These are phyloP conservation scores for Muscicapa comitata DNA, from an alignment of 2,797 vertebrate genomes.

Conservation along the genomic window DNA sequence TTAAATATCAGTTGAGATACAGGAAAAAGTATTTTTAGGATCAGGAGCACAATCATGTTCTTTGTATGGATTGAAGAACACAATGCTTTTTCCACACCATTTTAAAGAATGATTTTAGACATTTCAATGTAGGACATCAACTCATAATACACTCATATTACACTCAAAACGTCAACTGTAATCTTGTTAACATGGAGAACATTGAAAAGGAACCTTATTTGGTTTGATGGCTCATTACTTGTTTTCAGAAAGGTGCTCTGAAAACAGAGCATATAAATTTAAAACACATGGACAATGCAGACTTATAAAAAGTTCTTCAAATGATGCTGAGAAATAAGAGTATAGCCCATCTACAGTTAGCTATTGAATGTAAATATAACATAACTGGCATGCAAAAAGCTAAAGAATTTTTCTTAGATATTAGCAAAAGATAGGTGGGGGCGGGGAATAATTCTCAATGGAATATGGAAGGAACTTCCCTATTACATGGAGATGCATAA, in stretches of 20 bases:
- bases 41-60: neutral
- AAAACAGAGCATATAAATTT: neutral
- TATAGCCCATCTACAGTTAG: neutral
- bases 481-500: fast-evolving
- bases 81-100: neutral
- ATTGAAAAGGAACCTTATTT: neutral
- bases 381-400: neutral
- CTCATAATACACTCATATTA: neutral
- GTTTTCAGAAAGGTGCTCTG: neutral
- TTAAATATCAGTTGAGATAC: neutral
- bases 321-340: neutral
- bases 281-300: neutral
- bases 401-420: neutral
- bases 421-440: neutral
- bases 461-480: neutral
- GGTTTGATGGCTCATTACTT: neutral
- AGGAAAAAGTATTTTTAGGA: neutral
- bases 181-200: neutral
- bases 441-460: fast-evolving
- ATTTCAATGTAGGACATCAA: neutral
- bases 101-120: neutral
- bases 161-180: neutral
- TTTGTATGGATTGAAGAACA: neutral
- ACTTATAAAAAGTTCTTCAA: neutral
- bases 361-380: neutral